A percentile compares a stretch with the other conserved stretches of the same genome.
phyloP scores from a whole-genome alignment of 2,888 invertebrate genomes.

The Rhagonycha fulva region DNA sequence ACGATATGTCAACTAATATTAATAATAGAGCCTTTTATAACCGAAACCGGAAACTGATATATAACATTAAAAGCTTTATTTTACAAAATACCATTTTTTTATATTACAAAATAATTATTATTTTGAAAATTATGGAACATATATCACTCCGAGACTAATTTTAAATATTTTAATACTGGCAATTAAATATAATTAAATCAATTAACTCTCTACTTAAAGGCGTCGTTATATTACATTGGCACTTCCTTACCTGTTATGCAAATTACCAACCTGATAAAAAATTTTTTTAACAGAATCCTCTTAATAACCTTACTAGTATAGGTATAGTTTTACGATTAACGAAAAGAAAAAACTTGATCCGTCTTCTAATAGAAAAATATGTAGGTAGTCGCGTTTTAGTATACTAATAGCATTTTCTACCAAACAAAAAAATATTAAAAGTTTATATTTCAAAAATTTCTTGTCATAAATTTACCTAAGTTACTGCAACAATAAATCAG shows the following conservation, averaged over 20 bases:
- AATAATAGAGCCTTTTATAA: conserved; percentile 28
- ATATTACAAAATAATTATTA: background rate
- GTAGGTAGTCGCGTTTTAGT: background rate
- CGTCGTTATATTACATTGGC: background rate
- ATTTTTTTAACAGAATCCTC: background rate
- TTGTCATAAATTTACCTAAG: background rate
- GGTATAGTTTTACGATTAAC: no score
- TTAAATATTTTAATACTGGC: background rate
- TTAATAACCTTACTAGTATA: background rate
- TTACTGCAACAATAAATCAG: background rate
- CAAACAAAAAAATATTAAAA: background rate
- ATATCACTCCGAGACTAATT: background rate
- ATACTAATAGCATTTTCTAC: background rate
- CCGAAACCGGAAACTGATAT: conserved; percentile 25
- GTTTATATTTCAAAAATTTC: background rate
- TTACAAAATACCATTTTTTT: conserved; percentile 17
- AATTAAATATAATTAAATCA: background rate
- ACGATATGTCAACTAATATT: conserved; percentile 24
- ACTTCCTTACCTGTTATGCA: background rate
- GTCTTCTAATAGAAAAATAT: no score
- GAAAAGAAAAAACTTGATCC: no score
- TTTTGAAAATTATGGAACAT: background rate
- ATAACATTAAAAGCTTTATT: conserved; percentile 25
- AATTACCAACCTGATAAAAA: background rate
- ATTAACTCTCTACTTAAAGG: background rate